These are phyloP conservation scores for Phallusia fumigata DNA, from an alignment of 23 tunicate species.

Conservation along the genomic window DNA sequence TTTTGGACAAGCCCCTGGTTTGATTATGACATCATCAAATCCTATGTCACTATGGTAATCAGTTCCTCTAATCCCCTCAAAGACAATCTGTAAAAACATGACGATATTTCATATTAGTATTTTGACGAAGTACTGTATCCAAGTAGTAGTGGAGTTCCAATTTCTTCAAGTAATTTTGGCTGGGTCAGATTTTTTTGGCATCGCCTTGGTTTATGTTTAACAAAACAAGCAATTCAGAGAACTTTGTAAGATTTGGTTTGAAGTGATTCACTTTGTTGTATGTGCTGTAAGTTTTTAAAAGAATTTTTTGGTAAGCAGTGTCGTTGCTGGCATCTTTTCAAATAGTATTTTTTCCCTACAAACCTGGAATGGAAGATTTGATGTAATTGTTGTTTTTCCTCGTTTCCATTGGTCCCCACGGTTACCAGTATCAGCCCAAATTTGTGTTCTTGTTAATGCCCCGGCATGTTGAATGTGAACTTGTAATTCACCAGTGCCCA, in stretches of 20 bases:
- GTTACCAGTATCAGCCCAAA: slow-evolving; percentile 67
- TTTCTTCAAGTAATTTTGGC: too few species aligned
- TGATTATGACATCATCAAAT: slow-evolving; percentile 63
- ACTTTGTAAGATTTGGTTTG: too few species aligned
- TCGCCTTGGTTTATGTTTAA: too few species aligned
- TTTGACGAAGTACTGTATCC: too few species aligned
- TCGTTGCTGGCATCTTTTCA: not conserved
- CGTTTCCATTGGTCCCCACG: slow-evolving; percentile 71
- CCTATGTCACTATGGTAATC: slow-evolving; percentile 74
- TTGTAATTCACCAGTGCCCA: slow-evolving; percentile 65
- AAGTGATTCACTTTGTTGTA: not conserved
- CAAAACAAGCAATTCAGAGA: too few species aligned
- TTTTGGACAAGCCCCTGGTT: slow-evolving; percentile 61
- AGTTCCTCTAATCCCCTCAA: slow-evolving; percentile 63
- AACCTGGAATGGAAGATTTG: slow-evolving; percentile 44
- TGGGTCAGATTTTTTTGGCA: too few species aligned
- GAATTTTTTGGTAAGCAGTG: too few species aligned
- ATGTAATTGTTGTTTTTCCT: slow-evolving; percentile 36
- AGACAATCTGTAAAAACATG: slow-evolving; percentile 50
- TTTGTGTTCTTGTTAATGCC: not conserved
- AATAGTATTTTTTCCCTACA: not conserved
- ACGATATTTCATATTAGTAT: too few species aligned
- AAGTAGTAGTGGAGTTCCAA: too few species aligned
- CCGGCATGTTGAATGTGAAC: slow-evolving; percentile 32
- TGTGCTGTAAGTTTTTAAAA: too few species aligned